phyloP scores from a whole-genome alignment of 2,888 invertebrate species.

The Agrotis segetum region DNA sequence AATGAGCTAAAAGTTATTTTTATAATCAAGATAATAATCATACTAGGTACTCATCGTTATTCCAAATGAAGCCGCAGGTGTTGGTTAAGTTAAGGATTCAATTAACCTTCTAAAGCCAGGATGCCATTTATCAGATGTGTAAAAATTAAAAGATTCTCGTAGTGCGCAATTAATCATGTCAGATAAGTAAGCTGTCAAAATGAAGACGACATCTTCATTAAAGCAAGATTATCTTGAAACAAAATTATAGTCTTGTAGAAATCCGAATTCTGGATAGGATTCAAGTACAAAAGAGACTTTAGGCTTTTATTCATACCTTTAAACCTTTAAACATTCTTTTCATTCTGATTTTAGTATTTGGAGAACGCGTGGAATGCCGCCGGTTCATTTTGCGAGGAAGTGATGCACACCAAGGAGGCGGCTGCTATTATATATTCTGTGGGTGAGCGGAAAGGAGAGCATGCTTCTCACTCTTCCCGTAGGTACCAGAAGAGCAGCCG shows the following conservation, averaged over 20 bases:
- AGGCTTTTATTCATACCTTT: too few relatives aligned
- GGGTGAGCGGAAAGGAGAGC: too few relatives aligned
- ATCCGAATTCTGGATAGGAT: too few relatives aligned
- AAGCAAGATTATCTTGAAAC: not conserved
- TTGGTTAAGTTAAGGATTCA: conserved; percentile 11
- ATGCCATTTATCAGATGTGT: conserved; percentile 23
- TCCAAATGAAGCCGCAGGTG: conserved; percentile 2
- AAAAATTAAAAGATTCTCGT: not conserved
- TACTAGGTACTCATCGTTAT: not conserved
- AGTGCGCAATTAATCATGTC: conserved; percentile 11
- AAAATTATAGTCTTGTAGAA: not conserved
- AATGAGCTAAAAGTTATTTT: conserved; percentile 11
- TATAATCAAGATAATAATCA: conserved; percentile 23
- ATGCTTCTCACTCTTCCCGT: too few relatives aligned
- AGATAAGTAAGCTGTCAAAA: not conserved
- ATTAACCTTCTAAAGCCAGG: conserved; percentile 28
- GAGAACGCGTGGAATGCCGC: too few relatives aligned
- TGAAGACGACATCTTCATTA: conserved; percentile 5
- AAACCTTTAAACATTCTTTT: too few relatives aligned
- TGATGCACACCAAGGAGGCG: too few relatives aligned
- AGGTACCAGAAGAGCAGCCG: too few relatives aligned
- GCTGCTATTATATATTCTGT: too few relatives aligned
- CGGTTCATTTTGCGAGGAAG: too few relatives aligned
- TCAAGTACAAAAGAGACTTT: too few relatives aligned
- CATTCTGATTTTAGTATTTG: too few relatives aligned